Percentiles rank a stretch among this genome's conserved stretches.
phyloP scores from a whole-genome alignment of 2,113 vertebrate species.

The Anhinga rufa region DNA sequence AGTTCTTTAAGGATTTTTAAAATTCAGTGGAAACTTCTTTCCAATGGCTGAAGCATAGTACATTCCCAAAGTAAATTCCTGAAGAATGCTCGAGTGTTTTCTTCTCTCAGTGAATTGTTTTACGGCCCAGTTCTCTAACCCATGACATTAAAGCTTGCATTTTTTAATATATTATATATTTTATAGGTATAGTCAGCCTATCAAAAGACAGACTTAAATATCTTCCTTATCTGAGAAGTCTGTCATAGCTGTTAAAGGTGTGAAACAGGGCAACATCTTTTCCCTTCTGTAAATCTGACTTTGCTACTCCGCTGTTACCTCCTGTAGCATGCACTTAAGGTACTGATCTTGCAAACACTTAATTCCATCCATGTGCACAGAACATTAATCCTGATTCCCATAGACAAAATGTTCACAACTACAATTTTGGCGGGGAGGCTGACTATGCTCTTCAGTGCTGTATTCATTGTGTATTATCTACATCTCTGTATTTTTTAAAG shows the following conservation, averaged over 20 bases:
- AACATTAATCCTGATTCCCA: neutral
- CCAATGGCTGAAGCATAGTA: neutral
- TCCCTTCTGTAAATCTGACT: neutral
- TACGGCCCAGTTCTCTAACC: neutral
- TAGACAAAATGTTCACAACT: neutral
- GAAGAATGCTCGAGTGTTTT: neutral
- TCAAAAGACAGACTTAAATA: neutral
- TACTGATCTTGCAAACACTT: neutral
- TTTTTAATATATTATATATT: neutral
- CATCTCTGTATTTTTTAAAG: no score
- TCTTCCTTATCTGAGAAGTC: neutral
- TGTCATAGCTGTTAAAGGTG: neutral
- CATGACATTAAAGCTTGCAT: neutral
- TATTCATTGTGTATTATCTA: neutral
- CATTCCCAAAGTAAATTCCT: neutral
- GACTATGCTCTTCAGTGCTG: fast-evolving
- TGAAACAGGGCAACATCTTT: neutral
- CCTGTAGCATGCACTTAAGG: neutral
- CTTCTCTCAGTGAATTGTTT: neutral
- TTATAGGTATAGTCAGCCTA: neutral
- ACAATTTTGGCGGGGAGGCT: neutral
- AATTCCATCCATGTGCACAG: neutral
- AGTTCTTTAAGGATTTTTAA: neutral
- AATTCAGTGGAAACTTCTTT: neutral
- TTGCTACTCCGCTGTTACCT: neutral